Conservation (phyloP, 2,113 vertebrate species). For the Anhinga rufa region DNA sequence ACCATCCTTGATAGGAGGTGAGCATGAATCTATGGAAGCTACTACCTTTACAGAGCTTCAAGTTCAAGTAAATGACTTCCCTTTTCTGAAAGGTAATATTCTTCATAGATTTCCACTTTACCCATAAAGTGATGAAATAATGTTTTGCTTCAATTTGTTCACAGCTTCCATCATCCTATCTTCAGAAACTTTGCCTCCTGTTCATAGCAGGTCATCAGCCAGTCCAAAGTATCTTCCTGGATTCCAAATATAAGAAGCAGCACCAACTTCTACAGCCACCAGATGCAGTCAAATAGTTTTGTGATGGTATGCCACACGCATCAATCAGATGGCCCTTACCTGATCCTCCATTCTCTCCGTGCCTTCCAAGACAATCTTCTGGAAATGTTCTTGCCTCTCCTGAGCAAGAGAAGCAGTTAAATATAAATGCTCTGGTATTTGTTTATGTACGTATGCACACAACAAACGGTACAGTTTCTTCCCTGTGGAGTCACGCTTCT, state of each 20-base stretch:
- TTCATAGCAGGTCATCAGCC: background rate
- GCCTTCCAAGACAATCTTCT: constrained; percentile 77
- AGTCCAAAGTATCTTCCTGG: background rate
- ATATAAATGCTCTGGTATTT: background rate
- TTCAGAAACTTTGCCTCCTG: background rate
- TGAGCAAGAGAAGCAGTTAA: constrained; percentile 62
- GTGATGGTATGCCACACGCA: background rate
- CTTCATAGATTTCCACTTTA: constrained; percentile 24
- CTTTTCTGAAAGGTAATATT: background rate
- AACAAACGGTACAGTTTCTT: constrained; percentile 3
- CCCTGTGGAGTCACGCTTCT: background rate
- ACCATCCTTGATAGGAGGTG: background rate
- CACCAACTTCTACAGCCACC: background rate
- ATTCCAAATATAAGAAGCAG: background rate
- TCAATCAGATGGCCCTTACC: constrained; percentile 40
- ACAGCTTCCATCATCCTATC: background rate
- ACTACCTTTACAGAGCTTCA: background rate
- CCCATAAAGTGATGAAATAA: background rate
- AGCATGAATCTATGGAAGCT: background rate
- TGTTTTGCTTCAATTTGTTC: background rate
- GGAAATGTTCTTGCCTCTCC: constrained; percentile 79
- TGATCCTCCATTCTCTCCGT: constrained; percentile 78
- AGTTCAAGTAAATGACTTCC: background rate
- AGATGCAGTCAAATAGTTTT: background rate
- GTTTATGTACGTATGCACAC: background rate